A percentile compares a stretch with the other conserved stretches of the same genome.
phyloP scores from a whole-genome alignment of 2,113 vertebrate genomes.

The Erythrocercus mccallii region DNA sequence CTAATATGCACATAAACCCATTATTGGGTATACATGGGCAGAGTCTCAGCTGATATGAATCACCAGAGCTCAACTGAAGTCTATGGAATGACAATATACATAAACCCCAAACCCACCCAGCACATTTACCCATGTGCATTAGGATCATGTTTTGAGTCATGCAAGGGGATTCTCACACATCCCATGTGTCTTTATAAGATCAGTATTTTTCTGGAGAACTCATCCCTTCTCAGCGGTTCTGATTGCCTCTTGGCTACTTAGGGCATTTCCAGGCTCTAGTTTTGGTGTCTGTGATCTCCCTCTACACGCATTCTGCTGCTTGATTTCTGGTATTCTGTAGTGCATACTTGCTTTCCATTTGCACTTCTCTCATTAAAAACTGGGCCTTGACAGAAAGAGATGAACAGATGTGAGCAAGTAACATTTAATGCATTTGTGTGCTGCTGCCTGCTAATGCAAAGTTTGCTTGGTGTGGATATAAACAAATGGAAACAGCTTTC shows the following conservation, averaged over 20 bases:
- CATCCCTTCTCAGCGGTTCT: not conserved
- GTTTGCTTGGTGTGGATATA: not conserved
- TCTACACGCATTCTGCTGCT: not conserved
- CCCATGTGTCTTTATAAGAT: not conserved
- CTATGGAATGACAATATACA: not conserved
- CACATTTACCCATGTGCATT: not conserved
- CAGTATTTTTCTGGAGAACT: not conserved
- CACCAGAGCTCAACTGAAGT: not conserved
- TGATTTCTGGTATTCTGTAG: not conserved
- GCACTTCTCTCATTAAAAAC: not conserved
- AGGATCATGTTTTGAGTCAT: accelerated
- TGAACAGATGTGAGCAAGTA: not conserved
- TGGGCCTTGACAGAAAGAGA: not conserved
- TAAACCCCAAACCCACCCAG: not conserved
- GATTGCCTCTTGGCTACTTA: not conserved
- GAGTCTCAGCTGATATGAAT: not conserved
- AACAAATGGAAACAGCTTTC: not conserved
- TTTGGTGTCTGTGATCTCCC: not conserved
- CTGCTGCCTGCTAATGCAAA: not conserved
- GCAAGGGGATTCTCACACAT: not conserved
- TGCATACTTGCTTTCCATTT: not conserved
- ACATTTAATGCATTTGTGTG: not conserved
- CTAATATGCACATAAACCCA: not conserved
- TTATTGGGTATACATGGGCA: not conserved
- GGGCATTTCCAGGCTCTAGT: not conserved